Evolutionary conservation across 2,113 vertebrate genomes (phyloP), one percentile per base, ranked within the genome.

Genomic region (Heterochromis multidens): DNA sequence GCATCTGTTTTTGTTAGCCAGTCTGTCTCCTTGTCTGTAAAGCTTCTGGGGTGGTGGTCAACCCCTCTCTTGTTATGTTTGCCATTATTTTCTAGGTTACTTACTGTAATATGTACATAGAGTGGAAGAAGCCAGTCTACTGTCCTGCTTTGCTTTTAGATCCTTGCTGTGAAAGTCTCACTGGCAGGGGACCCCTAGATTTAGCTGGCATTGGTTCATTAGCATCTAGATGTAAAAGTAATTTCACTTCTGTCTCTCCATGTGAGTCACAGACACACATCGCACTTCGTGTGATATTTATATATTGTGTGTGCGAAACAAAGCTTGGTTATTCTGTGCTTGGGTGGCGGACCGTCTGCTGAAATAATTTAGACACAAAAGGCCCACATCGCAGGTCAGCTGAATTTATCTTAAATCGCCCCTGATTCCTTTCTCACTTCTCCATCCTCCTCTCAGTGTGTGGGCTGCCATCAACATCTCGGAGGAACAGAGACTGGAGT

Each of bases 401-500:
- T 78, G 49, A 29, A 46, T 79, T 79, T 61, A 31, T 88, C 52
- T 78, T 33, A 11, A 27, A 27, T 23, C 2, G 11, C 63, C 27
- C 11, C 60, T 29, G 2, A 49, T 49, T 62, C 7, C 27, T 40
- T 83, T 76, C 77, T 87, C 84, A 82, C 80, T 33, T 87, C 58
- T 62, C 35, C 14, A 3, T 85, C 83, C 37, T 81, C 56, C 54
- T 19, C 33, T 79, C 95, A 99, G 99, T 99, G 98, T 49, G 95
- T 96, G 93, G 95, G 95, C 94, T 99, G 98, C 77, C 89, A 82
- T 83, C 85, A 94, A 7, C 95, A 96, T 91, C 97, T 99, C 1
- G 95, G 97, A 80, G 96, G 96, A 90, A 95, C 96, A 78, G 93
- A 95, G 54, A 93, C 95, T 2, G 97, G 97, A 96, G 96, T 97